phyloP scores from a whole-genome alignment of 2,113 vertebrate genomes.

The rat (Rattus norvegicus) region DNA sequence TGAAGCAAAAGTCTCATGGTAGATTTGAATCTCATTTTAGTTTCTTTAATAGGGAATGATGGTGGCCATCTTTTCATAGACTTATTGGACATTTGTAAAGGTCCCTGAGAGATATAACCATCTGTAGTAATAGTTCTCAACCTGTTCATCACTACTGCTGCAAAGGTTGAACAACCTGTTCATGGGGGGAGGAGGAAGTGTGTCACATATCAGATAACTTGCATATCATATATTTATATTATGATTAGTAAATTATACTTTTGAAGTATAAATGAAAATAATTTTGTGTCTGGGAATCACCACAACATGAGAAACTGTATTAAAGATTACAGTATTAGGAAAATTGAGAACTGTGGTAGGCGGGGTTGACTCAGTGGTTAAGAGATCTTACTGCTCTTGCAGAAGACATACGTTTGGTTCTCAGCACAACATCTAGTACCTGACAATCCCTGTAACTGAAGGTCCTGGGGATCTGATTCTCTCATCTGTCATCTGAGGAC shows the following conservation, averaged over 20 bases:
- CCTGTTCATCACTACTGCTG: too few species aligned
- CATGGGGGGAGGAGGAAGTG: too few species aligned
- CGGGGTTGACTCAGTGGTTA: too few species aligned
- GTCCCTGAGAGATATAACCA: not conserved
- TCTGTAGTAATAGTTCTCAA: not conserved
- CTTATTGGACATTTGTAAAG: not conserved
- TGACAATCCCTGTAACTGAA: not conserved
- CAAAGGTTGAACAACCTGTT: too few species aligned
- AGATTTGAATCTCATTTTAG: not conserved
- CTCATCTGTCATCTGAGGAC: not conserved
- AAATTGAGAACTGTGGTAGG: not conserved
- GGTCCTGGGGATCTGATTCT: rapidly evolving
- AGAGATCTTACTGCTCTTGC: not conserved
- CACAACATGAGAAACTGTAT: not conserved
- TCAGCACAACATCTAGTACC: too few species aligned
- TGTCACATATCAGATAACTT: not conserved
- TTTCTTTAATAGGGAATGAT: not conserved
- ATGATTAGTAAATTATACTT: not conserved
- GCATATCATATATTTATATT: not conserved
- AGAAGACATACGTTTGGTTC: not conserved
- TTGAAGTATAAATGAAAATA: not conserved
- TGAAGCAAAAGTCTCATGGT: not conserved
- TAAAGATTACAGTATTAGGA: not conserved
- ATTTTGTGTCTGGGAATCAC: too few species aligned
- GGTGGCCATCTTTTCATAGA: not conserved